These are phyloP conservation scores for Leptarthrus brevirostris DNA, from an alignment of 2,888 invertebrate genomes.

Conservation along the genomic window DNA sequence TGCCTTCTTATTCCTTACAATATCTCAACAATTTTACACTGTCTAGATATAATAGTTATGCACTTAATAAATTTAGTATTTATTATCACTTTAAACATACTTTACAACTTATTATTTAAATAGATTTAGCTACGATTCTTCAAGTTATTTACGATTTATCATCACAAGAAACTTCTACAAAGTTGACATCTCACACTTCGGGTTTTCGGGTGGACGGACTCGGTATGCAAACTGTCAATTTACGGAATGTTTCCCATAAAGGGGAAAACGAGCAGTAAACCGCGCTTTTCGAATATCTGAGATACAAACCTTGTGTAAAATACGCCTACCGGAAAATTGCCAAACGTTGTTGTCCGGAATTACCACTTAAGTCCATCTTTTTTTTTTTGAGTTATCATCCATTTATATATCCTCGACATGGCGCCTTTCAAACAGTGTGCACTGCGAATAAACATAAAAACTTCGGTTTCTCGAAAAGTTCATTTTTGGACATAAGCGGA, in stretches of 20 bases:
- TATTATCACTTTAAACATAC: neutral
- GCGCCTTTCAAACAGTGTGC: too few species aligned
- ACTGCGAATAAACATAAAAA: too few species aligned
- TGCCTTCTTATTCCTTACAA: neutral
- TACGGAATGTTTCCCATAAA: neutral
- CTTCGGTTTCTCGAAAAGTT: too few species aligned
- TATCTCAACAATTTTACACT: neutral
- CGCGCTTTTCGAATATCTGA: neutral
- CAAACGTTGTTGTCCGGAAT: too few species aligned
- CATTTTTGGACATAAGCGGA: too few species aligned
- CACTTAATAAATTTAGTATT: neutral
- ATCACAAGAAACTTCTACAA: neutral
- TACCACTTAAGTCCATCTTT: too few species aligned
- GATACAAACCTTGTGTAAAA: neutral
- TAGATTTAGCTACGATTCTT: neutral
- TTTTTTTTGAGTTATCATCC: too few species aligned
- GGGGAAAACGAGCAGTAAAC: neutral
- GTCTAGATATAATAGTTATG: neutral
- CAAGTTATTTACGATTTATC: neutral
- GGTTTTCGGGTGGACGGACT: conserved; percentile 1
- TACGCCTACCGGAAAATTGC: too few species aligned
- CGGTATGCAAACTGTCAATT: neutral
- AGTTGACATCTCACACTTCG: conserved; percentile 11
- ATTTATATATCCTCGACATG: too few species aligned
- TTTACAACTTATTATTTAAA: neutral